Evolutionary conservation across 2,113 vertebrate genomes (phyloP).

Genomic region (Perca schrenkii): DNA sequence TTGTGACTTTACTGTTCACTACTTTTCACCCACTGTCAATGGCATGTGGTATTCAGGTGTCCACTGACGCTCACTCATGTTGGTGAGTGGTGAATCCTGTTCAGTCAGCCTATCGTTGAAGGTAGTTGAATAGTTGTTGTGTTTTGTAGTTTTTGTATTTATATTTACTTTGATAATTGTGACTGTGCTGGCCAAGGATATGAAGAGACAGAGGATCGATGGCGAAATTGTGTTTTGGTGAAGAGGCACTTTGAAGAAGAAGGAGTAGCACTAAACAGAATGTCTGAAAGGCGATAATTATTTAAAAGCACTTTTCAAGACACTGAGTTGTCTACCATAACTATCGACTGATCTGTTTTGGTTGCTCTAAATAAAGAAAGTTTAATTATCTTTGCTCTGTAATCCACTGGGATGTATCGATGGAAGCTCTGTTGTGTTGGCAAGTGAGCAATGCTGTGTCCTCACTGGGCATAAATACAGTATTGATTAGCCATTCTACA

Average conservation of each 20-base stretch:
- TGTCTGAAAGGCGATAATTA: constrained; percentile 57
- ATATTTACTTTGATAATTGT: no score
- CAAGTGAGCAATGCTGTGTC: constrained; percentile 80
- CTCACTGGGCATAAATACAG: constrained; percentile 80
- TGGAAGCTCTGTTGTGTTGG: constrained; percentile 73
- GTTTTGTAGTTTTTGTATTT: no score
- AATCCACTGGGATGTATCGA: constrained; percentile 72
- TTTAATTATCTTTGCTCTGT: constrained; percentile 74
- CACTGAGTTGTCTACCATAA: constrained; percentile 54
- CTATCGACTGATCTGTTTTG: constrained; percentile 69
- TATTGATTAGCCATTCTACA: constrained; percentile 84
- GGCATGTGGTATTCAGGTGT: no score
- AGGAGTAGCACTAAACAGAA: constrained; percentile 20
- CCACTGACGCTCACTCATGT: no score
- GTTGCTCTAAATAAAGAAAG: constrained; percentile 77
- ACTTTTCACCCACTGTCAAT: no score
- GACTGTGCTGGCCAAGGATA: neutral
- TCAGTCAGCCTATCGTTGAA: no score
- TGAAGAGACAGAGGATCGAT: constrained; percentile 2
- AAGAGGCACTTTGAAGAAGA: constrained; percentile 30
- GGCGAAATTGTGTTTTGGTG: constrained; percentile 39
- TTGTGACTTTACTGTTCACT: no score
- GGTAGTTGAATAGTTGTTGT: neutral
- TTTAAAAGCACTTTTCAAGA: constrained; percentile 64
- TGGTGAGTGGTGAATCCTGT: no score